Evolutionary conservation across 1,140 invertebrate species (phyloP).

Genomic region (Drosophila hydei): DNA sequence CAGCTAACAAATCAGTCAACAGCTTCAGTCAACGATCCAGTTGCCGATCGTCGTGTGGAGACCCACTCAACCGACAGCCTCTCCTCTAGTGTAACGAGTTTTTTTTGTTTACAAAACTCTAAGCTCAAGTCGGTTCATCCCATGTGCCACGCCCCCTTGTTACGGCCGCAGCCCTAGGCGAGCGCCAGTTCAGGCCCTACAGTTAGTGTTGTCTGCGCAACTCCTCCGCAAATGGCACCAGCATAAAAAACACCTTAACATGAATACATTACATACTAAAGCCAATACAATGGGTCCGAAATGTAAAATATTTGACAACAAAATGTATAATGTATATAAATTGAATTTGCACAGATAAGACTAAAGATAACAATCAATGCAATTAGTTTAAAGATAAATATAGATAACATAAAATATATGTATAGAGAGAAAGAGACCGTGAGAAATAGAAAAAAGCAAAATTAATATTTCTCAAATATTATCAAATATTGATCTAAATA

Average conservation of each 20-base stretch:
- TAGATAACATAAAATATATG: no score
- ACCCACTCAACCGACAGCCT: constrained; percentile 52
- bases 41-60: constrained; percentile 47
- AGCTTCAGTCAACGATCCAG: constrained; percentile 43
- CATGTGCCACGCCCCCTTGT: constrained; percentile 1
- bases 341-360: neutral
- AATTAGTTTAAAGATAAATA: no score
- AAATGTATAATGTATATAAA: neutral
- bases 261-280: constrained; percentile 36
- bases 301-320: neutral
- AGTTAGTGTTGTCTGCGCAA: constrained; percentile 31
- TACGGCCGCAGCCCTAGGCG: neutral
- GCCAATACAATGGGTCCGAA: neutral
- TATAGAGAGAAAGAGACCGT: no score
- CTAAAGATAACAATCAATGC: no score
- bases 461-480: no score
- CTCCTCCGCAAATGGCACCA: constrained; percentile 65
- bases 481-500: no score
- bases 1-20: constrained; percentile 68
- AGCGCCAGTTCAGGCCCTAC: constrained; percentile 12
- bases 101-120: constrained; percentile 46
- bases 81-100: constrained; percentile 54
- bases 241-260: constrained; percentile 24
- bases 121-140: constrained; percentile 7
- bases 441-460: no score